Conservation (phyloP, 2,797 vertebrate species). For the Semaprochilodus insignis region DNA sequence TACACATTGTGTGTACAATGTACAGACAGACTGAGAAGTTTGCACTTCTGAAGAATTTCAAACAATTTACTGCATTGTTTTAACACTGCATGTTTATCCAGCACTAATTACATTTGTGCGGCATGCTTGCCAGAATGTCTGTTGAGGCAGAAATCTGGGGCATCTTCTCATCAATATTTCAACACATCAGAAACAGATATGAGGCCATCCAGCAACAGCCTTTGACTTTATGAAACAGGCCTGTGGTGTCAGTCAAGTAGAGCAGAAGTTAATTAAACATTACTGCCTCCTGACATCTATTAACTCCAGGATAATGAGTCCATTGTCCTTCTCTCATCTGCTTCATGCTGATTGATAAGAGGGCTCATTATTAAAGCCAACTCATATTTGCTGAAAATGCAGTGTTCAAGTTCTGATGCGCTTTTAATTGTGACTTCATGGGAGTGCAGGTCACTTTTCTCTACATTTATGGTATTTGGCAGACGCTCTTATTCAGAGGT, state of each 20-base stretch:
- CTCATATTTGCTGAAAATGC: background rate
- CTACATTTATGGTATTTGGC: too few relatives aligned
- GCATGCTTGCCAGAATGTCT: background rate
- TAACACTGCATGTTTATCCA: constrained; percentile 26
- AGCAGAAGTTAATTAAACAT: constrained; percentile 34
- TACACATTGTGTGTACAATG: background rate
- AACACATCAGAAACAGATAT: constrained; percentile 3
- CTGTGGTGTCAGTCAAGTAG: constrained; percentile 23
- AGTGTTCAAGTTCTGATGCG: background rate
- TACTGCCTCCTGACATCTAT: background rate
- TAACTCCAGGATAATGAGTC: constrained; percentile 17
- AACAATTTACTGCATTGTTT: background rate
- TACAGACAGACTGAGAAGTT: background rate
- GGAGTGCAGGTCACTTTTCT: too few relatives aligned
- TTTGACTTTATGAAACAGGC: background rate
- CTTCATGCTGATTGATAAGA: constrained; percentile 19
- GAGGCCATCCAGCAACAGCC: constrained; percentile 4
- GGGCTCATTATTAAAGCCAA: background rate
- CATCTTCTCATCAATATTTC: constrained; percentile 34
- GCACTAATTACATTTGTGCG: background rate
- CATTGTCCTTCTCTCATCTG: background rate
- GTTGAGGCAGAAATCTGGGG: constrained; percentile 17
- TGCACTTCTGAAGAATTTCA: background rate
- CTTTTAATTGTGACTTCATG: background rate
- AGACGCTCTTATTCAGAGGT: too few relatives aligned